Evolutionary conservation across 1,140 invertebrate genomes (phyloP), one percentile per base, ranked within the genome.

Genomic region (Zeugodacus cucurbitae): DNA sequence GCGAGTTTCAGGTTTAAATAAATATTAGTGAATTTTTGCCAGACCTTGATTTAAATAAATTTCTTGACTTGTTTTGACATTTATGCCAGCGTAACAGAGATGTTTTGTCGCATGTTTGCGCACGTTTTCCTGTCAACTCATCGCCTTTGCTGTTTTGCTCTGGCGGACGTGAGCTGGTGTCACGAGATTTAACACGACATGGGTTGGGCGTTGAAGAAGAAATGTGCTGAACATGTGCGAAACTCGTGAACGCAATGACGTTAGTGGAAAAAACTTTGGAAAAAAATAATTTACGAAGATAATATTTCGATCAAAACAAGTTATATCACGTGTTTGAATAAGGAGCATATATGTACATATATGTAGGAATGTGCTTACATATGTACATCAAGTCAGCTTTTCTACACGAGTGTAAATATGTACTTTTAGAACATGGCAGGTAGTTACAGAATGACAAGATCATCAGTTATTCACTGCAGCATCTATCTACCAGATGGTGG

Each of bases 101-200:
- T 37, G n/a, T 48, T 82, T 82, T 82, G 74, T 82, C 74, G 74
- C 74, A 82, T 82, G 74, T 82, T 82, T 82, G 41, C 74, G n/a
- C 37, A 82, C 74, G 74, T 82, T 82, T 82, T 26, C 8, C 37
- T 82, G 74, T 82, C 74, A 82, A 37, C 41, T 54, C 41, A 44
- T 82, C 41, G 22, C 74, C 41, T 44, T 10, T 4, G 29, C 70
- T 78, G 5, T 41, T 82, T 74, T 74, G 34, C 7, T 22, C 2
- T 14, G 74, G 74, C n/a, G 74, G 74, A 82, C 74, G 74, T 82
- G 22, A 82, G 37, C 41, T 32, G 34, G 34, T 37, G 67, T 22
- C 67, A 82, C 74, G 74, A 48, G 74, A 82, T 82, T 82, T 82
- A 48, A 48, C 44, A 17, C 41, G 74, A 82, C 74, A 5, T 48